phyloP scores from a whole-genome alignment of 1,140 invertebrate genomes.

The Pachypsylla venusta region DNA sequence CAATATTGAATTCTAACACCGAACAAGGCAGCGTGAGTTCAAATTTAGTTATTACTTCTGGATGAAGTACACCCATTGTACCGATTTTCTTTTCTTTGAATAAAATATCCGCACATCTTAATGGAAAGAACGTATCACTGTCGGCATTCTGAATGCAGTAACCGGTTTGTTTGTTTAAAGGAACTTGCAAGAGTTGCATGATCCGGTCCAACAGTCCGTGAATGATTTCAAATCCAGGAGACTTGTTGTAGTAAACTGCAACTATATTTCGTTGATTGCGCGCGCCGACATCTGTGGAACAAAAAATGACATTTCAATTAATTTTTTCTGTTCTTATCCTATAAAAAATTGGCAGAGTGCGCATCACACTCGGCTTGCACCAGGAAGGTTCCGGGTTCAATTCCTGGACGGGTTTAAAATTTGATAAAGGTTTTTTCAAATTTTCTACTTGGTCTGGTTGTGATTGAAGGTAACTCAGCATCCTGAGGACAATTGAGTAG shows the following conservation, averaged over 20 bases:
- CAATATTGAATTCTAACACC: constrained; percentile 83
- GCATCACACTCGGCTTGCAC: no score
- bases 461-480: no score
- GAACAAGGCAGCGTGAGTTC: constrained; percentile 82
- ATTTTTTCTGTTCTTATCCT: no score
- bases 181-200: constrained; percentile 75
- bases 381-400: no score
- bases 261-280: constrained; percentile 75
- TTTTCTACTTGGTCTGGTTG: no score
- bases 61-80: constrained; percentile 84
- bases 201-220: constrained; percentile 89
- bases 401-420: no score
- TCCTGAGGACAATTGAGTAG: no score
- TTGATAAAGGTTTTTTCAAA: no score
- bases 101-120: constrained; percentile 78
- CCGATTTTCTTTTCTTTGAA: constrained; percentile 58
- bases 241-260: constrained; percentile 85
- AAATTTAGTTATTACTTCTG: constrained; percentile 76
- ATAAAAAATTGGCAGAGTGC: no score
- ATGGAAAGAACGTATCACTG: constrained; percentile 76
- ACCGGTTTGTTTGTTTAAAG: constrained; percentile 41
- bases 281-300: constrained; percentile 83
- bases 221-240: constrained; percentile 87
- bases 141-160: constrained; percentile 57
- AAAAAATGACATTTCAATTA: no score